A percentile compares a stretch with the other conserved stretches of the same genome.
phyloP scores from a whole-genome alignment of 2,797 vertebrate genomes.

The Sebastes minor region DNA sequence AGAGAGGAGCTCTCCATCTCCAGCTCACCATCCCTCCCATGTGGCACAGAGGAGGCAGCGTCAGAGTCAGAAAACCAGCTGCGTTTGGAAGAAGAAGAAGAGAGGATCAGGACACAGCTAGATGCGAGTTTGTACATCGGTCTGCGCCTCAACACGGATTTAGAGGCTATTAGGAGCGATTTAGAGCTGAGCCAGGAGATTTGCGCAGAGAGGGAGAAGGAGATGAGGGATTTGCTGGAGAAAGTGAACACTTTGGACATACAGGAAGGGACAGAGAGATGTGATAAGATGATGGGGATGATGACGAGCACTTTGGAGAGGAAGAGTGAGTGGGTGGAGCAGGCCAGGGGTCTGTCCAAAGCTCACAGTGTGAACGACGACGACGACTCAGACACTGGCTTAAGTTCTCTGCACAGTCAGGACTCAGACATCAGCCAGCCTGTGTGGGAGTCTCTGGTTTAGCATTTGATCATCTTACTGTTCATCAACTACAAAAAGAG shows the following conservation, averaged over 20 bases:
- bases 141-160: conserved; percentile 90
- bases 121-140: conserved; percentile 93
- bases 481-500: background rate
- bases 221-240: conserved; percentile 87
- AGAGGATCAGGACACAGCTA: conserved; percentile 90
- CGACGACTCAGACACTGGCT: conserved; percentile 96
- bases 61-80: conserved; percentile 65
- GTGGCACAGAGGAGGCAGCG: conserved; percentile 37
- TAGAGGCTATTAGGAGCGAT: conserved; percentile 86
- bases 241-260: conserved; percentile 82
- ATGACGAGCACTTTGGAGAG: conserved; percentile 56
- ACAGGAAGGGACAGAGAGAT: conserved; percentile 46
- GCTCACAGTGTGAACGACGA: conserved; percentile 86
- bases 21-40: background rate
- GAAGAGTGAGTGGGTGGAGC: conserved; percentile 84
- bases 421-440: conserved; percentile 88
- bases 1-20: conserved; percentile 72
- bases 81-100: conserved; percentile 81
- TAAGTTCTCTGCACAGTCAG: conserved; percentile 98
- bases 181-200: conserved; percentile 86
- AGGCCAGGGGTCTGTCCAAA: conserved; percentile 83
- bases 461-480: background rate
- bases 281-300: conserved; percentile 35
- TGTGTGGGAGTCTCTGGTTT: conserved; percentile 73
- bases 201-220: conserved; percentile 84